Evolutionary conservation across 2,113 vertebrate genomes (phyloP), one percentile per base, ranked within the genome.

Genomic region (Ameiurus melas): DNA sequence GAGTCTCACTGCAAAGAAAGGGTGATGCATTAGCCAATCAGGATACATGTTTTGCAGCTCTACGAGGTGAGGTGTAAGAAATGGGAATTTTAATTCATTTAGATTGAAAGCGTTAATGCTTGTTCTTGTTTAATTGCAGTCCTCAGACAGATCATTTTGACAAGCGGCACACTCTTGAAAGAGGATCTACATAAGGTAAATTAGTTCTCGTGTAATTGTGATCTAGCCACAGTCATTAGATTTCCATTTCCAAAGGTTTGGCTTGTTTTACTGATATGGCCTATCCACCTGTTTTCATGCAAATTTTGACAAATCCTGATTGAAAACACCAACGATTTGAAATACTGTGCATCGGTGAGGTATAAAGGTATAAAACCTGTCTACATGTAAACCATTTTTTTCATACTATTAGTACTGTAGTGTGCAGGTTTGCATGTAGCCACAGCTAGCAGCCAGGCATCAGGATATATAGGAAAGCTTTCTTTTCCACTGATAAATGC

Each of bases 111-210:
- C 0, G n/a, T 88, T 87, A 39, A 36, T n/a, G 39, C 1, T 87
- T 89, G 9, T 51, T 20, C 25, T 70, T 25, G 70, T 30, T 86
- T 70, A 12, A 75, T 88, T 66, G 1, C 92, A 98, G 97, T 94
- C 0, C 92, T 97, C 62, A 96, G 96, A 88, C 94, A 94, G 17
- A 93, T 96, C 79, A 87, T 98, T 39, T 93, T 97, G 89, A 95
- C 92, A 83, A 95, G 95, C 5, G 97, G 97, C 1, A 96, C 96
- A 13, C 93, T 98, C n/a, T 92, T 98, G 70, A 97, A 97, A 90
- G 97, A 97, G 19, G 96, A 97, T 25, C 91, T 95, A 30, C 97
- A 98, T 91, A 97, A 96, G 96, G 97, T 98, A 70, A 51, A 33
- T 39, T 43, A 19, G 7, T 71, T 57, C 81, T 79, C 4, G 2